Evolutionary conservation across 2,797 vertebrate genomes (phyloP).

Genomic region (Tenualosa ilisha): DNA sequence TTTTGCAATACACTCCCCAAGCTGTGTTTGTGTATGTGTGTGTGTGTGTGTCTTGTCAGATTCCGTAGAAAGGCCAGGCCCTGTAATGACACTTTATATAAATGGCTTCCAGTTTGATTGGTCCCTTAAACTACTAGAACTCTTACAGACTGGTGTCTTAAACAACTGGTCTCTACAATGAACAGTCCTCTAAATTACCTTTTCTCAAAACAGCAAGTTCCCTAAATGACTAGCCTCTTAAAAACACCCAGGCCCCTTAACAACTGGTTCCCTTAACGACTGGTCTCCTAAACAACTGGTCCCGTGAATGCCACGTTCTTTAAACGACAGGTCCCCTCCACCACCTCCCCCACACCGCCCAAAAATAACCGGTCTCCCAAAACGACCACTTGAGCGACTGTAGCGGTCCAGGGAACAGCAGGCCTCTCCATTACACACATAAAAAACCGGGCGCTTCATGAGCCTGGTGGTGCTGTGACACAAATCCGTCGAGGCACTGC

Average conservation of each 20-base stretch:
- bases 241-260: background rate
- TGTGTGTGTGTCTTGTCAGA: constrained; percentile 25
- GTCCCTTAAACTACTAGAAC: background rate
- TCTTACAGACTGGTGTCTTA: background rate
- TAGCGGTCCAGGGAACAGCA: background rate
- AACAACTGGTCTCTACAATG: background rate
- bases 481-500: background rate
- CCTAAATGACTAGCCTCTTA: background rate
- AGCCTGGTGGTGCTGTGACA: background rate
- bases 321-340: background rate
- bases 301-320: background rate
- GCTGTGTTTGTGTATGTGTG: constrained; percentile 29
- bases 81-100: no score
- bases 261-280: background rate
- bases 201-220: background rate
- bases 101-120: background rate
- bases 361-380: background rate
- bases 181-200: background rate
- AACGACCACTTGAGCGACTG: background rate
- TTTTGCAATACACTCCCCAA: background rate
- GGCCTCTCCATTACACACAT: background rate
- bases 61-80: constrained; percentile 10
- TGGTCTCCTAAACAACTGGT: background rate
- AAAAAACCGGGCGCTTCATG: background rate
- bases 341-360: background rate